Evolutionary conservation across 2,113 vertebrate species (phyloP).

Genomic region (Colius striatus): DNA sequence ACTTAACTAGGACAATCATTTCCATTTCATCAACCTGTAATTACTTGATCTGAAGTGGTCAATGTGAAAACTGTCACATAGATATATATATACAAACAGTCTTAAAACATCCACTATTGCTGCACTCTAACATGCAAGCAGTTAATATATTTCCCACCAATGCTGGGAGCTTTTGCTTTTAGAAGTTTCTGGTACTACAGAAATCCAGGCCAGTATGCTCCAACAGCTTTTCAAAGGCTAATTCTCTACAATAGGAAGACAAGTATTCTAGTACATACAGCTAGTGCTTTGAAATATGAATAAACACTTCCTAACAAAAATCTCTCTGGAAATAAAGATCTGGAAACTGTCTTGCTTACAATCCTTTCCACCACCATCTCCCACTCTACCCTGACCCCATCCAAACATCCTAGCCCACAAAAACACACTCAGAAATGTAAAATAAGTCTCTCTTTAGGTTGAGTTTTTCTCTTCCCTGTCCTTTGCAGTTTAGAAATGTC

Average conservation of each 20-base stretch:
- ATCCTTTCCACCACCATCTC: rapidly evolving
- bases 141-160: neutral
- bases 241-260: neutral
- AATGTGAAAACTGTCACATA: neutral
- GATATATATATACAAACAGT: neutral
- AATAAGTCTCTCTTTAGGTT: neutral
- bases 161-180: neutral
- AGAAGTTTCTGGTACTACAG: neutral
- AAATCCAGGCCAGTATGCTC: neutral
- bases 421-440: neutral
- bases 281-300: neutral
- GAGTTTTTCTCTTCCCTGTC: neutral
- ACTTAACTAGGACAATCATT: neutral
- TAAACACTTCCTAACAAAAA: neutral
- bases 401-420: neutral
- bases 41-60: neutral
- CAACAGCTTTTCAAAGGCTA: neutral
- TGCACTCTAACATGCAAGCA: neutral
- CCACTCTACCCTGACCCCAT: rapidly evolving
- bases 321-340: neutral
- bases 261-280: neutral
- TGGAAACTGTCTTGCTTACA: neutral
- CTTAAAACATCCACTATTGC: neutral
- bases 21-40: neutral
- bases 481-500: neutral